Conservation (phyloP, 2,113 vertebrate species). For the Proteles cristata region DNA sequence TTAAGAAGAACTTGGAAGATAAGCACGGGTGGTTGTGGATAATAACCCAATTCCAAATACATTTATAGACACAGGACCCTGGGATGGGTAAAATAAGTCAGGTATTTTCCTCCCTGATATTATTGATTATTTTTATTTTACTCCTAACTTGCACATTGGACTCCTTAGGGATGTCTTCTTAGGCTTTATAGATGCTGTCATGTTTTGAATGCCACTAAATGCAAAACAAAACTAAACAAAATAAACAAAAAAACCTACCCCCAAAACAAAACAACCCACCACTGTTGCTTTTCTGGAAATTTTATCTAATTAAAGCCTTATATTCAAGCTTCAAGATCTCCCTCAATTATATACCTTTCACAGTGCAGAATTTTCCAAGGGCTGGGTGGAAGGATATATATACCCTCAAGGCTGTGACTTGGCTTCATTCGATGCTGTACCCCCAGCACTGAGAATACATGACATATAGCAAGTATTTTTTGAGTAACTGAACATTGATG, state of each 20-base stretch:
- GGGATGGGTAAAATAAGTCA: neutral
- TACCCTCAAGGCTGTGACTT: neutral
- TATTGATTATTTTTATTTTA: constrained; percentile 20
- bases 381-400: neutral
- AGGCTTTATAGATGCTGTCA: neutral
- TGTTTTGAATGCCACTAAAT: neutral
- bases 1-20: constrained; percentile 46
- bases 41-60: constrained; percentile 60
- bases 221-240: neutral
- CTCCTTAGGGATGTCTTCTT: neutral
- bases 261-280: neutral
- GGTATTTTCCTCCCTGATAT: neutral
- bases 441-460: neutral
- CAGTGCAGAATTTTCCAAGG: neutral
- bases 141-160: neutral
- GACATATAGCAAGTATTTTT: neutral
- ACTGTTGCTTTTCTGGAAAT: neutral
- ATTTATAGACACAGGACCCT: constrained; percentile 21
- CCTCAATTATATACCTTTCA: neutral
- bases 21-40: neutral
- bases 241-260: too few species aligned
- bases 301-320: neutral
- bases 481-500: neutral
- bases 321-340: neutral
- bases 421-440: neutral